Evolutionary conservation across 2,888 invertebrate genomes (phyloP), one percentile per base, ranked within the genome.

Genomic region (Drosophila dives): DNA sequence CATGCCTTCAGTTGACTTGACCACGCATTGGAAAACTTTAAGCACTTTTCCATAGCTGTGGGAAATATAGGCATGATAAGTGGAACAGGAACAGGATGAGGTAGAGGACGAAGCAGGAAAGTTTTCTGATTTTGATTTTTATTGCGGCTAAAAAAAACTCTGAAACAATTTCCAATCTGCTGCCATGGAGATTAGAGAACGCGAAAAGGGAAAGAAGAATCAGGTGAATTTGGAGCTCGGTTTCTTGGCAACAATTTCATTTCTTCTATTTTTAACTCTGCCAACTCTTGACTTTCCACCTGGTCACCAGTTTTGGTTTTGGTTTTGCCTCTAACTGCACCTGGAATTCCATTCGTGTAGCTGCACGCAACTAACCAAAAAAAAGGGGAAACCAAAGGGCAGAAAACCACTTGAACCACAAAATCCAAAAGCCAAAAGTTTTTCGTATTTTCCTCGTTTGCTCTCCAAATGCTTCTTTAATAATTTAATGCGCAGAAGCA

Each of bases 171-270:
- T 59, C 62, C 76, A 77, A 78, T 70, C 59, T 64, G 49, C 50
- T 63, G 67, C 72, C 67, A 70, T 72, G 75, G 72, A 66, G 71
- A 87, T 77, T 64, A 60, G 48, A 68, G 54, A 10, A 36, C 17
- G 55, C 12, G 23, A 2, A n/a, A 50, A 12, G 42, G 12, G 12
- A 11, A 29, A 20, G 36, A 40, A 42, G 48, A 56, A 75, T 71
- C 55, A 34, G 56, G 38, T 58, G 66, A 51, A 65, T 56, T 42
- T 54, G 55, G 42, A 58, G 49, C 20, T 66, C 4, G 45, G 81
- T 83, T 88, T 80, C 85, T 84, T 88, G 85, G 85, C 91, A 91
- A 86, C 91, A 90, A 75, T 83, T 89, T 82, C 81, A 84, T 68
- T 81, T 86, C 34, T 59, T 64, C 49, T 49, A 64, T 67, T 72